Base-by-base conservation (phyloP, 2,113 vertebrate genomes). In the Cololabis saira region DNA sequence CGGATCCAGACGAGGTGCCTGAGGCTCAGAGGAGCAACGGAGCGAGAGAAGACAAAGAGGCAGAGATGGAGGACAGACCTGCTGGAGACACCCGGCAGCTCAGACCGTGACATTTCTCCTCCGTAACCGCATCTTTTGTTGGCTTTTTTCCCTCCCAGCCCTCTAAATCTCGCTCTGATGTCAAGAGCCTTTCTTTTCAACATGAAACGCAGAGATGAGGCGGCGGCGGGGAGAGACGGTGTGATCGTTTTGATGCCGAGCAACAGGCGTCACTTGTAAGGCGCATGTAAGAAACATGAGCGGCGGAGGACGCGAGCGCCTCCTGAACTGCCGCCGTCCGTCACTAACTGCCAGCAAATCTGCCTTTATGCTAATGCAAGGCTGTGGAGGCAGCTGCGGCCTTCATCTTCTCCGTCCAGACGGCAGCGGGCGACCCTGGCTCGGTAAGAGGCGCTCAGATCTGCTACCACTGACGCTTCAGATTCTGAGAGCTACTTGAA, bases 1-100 rank as follows among this genome's bases (percentile, higher is more conserved):
- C 79, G 78, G 75, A 84, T 80, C 76, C 42, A 56, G 59, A 72
- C 54, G 70, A 87, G 71, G 30, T 0, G 75, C 80, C 79, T 71
- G 18, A 24, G 78, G 84, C 71, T 21, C 59, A 80, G 62, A 48
- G 47, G 37, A 13, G 55, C 60, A 57, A 55, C 55, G 41, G 54
- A 70, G 45, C 51, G 13, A 43, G 54, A 53, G 44, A 21, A 54
- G 60, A 54, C 41, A 48, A 57, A 48, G 49, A 13, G 6, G 10
- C 33, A 37, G 33, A 7, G 24, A 27, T 5, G 5, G 24, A 27
- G 24, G 24, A 27, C 24, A 5, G 24, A 27, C 24, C 24, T 27
- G 24, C 5, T 27, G 24, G 24, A 27, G 24, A 27, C 24, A 5
- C 24, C 5, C 24, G 24, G 37, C 47, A 12, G 19, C 18, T 21